phyloP scores from a whole-genome alignment of 1,140 invertebrate species.

The Drosophila guanche region DNA sequence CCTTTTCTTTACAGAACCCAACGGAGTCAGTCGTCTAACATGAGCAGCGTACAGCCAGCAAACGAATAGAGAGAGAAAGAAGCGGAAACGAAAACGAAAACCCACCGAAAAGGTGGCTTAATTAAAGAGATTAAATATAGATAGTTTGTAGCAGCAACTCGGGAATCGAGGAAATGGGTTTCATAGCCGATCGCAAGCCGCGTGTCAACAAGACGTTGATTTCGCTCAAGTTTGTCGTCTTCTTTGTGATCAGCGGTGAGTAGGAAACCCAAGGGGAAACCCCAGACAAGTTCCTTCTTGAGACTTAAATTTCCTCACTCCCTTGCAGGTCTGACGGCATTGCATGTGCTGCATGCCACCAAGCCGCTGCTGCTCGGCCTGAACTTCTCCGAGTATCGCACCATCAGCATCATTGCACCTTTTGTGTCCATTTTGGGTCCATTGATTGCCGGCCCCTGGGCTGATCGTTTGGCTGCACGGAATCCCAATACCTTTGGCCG shows the following conservation, averaged over 20 bases:
- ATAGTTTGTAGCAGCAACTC: conserved; percentile 26
- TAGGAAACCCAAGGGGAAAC: neutral
- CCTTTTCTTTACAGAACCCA: conserved; percentile 35
- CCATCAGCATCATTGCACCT: conserved; percentile 90
- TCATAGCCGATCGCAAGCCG: conserved; percentile 51
- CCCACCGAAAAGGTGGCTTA: conserved; percentile 35
- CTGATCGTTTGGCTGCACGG: conserved; percentile 86
- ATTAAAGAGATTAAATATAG: conserved; percentile 28
- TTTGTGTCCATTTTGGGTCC: conserved; percentile 89
- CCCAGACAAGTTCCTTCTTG: neutral
- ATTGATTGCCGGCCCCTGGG: conserved; percentile 87
- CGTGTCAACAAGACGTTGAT: conserved; percentile 76
- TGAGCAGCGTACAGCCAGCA: conserved; percentile 31
- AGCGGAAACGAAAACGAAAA: conserved; percentile 23
- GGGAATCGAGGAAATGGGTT: conserved; percentile 66
- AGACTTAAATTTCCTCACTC: neutral
- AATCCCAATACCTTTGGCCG: conserved; percentile 72
- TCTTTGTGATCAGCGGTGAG: conserved; percentile 79
- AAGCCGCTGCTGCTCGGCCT: conserved; percentile 90
- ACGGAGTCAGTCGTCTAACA: conserved; percentile 23
- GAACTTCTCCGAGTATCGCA: conserved; percentile 87
- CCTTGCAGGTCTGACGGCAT: conserved; percentile 87
- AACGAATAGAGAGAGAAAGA: conserved; percentile 8
- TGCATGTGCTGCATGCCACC: conserved; percentile 89
- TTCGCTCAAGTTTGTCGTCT: conserved; percentile 75